Percentiles rank a stretch among this genome's conserved stretches.
Evolutionary conservation across 2,888 invertebrate species (phyloP).

Genomic region (Rhaphigaster nebulosa): DNA sequence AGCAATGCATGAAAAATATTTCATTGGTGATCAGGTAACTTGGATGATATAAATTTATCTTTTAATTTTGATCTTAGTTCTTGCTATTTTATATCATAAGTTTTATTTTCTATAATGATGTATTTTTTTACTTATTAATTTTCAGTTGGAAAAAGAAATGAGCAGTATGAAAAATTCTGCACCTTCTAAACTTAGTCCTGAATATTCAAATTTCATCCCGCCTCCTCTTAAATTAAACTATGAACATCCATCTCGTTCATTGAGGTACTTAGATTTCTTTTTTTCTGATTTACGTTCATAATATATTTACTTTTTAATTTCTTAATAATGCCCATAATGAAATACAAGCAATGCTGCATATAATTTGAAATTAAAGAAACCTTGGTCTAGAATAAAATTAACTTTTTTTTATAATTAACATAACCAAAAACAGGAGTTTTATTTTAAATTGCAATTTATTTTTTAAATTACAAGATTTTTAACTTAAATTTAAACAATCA

Average conservation of each 20-base stretch:
- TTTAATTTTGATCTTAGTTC: not conserved
- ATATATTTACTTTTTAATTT: not conserved
- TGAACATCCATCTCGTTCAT: constrained; percentile 47
- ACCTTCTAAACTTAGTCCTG: constrained; percentile 66
- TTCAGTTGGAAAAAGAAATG: constrained; percentile 63
- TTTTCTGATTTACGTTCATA: not conserved
- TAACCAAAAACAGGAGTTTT: too few relatives aligned
- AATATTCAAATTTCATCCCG: constrained; percentile 66
- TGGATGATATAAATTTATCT: not conserved
- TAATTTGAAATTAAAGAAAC: too few relatives aligned
- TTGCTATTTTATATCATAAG: not conserved
- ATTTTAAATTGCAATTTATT: too few relatives aligned
- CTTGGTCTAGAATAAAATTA: too few relatives aligned
- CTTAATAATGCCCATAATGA: not conserved
- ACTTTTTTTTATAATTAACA: too few relatives aligned
- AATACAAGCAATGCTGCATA: not conserved
- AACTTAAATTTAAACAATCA: not conserved
- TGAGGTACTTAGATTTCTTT: constrained; percentile 27
- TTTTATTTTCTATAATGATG: not conserved
- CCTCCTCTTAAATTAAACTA: constrained; percentile 65
- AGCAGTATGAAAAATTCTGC: constrained; percentile 60
- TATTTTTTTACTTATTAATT: constrained; percentile 24
- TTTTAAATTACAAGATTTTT: not conserved
- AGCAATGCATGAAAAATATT: constrained; percentile 86
- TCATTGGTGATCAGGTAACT: constrained; percentile 68